Percentiles rank a stretch among this genome's conserved stretches.
Conservation (phyloP, 2,797 vertebrate species). For the Macrochelys suwanniensis region DNA sequence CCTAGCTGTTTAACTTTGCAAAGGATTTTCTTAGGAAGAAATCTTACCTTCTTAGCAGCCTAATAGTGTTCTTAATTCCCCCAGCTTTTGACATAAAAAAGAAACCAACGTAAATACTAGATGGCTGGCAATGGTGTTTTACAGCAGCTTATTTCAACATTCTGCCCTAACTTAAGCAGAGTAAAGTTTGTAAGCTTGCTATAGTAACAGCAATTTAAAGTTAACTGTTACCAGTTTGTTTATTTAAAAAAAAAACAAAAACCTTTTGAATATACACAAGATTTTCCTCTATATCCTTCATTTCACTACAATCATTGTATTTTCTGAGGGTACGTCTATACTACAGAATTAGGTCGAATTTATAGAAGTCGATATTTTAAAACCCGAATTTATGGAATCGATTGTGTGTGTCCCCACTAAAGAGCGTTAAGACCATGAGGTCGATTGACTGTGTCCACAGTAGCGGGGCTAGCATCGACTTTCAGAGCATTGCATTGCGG, state of each 20-base stretch:
- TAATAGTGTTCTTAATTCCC: slow-evolving; percentile 64
- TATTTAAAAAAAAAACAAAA: no score
- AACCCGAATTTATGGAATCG: no score
- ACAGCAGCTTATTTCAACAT: slow-evolving; percentile 40
- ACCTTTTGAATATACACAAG: not conserved
- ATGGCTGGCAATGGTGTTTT: slow-evolving; percentile 68
- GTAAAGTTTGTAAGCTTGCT: slow-evolving; percentile 41
- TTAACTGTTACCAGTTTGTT: slow-evolving; percentile 16
- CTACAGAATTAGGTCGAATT: no score
- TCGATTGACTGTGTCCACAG: no score
- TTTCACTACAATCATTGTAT: not conserved
- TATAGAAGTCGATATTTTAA: no score
- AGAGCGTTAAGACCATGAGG: no score
- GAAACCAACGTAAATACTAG: slow-evolving; percentile 47
- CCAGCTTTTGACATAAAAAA: slow-evolving; percentile 65
- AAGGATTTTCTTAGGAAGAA: slow-evolving; percentile 26
- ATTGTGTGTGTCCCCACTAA: no score
- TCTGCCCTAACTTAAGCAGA: slow-evolving; percentile 42
- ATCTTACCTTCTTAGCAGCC: slow-evolving; percentile 14
- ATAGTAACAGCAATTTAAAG: slow-evolving; percentile 56
- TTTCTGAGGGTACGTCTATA: no score
- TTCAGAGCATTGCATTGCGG: no score
- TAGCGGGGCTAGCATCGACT: no score
- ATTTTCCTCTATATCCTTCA: not conserved
- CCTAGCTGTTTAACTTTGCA: slow-evolving; percentile 34